Evolutionary conservation across 1,140 invertebrate species (phyloP).

Genomic region (Caenorhabditis latens): DNA sequence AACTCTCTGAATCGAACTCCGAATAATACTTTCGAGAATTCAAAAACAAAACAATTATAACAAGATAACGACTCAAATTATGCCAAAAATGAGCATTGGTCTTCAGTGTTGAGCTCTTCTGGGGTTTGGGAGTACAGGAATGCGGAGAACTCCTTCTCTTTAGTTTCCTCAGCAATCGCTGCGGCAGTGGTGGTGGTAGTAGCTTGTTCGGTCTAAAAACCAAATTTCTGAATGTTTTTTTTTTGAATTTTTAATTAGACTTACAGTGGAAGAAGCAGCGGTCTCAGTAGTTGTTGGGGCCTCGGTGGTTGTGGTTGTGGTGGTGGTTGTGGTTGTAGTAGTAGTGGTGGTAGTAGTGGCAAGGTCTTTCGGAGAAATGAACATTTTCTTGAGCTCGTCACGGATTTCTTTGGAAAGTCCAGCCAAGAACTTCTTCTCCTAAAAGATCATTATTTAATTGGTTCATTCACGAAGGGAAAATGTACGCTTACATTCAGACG

Average conservation of each 20-base stretch:
- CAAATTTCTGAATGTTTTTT: neutral
- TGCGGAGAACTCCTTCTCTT: conserved; percentile 61
- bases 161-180: conserved; percentile 45
- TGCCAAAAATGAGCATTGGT: conserved; percentile 62
- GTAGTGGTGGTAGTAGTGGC: conserved; percentile 39
- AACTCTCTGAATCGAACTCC: conserved; percentile 3
- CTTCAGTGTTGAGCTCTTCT: conserved; percentile 60
- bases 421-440: conserved; percentile 73
- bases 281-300: conserved; percentile 6
- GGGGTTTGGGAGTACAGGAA: conserved; percentile 64
- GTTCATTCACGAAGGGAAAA: too few relatives aligned
- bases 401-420: conserved; percentile 72
- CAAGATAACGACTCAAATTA: conserved; percentile 1
- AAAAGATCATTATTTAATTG: neutral
- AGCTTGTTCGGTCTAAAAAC: conserved; percentile 23
- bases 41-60: neutral
- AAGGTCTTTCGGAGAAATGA: conserved; percentile 60
- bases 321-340: conserved; percentile 56
- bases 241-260: neutral
- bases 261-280: conserved; percentile 48
- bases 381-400: conserved; percentile 72
- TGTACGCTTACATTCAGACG: conserved; percentile 67
- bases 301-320: conserved; percentile 49
- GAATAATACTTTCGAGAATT: conserved; percentile 49
- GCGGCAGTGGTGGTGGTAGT: conserved; percentile 53